Percentiles rank a stretch among this genome's conserved stretches.
Evolutionary conservation across 1,140 invertebrate genomes (phyloP).

Genomic region (Heliconius hewitsoni): DNA sequence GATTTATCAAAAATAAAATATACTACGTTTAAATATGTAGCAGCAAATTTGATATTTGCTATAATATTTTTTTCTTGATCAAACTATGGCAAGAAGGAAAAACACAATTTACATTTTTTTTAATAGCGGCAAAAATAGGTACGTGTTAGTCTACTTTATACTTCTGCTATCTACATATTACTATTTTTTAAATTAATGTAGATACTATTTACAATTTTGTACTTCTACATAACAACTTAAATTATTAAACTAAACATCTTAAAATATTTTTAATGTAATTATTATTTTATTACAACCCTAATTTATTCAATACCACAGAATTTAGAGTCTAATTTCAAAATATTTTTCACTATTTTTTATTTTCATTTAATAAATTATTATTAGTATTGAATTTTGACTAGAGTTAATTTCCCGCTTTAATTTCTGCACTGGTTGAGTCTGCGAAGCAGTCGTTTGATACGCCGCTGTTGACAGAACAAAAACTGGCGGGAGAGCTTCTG

Average conservation of each 20-base stretch:
- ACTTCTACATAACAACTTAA: neutral
- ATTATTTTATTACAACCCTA: neutral
- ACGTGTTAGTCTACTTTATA: neutral
- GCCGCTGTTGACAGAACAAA: constrained; percentile 70
- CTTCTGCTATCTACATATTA: constrained; percentile 1
- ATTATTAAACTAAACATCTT: neutral
- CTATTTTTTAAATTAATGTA: neutral
- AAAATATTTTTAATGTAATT: neutral
- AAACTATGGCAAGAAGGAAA: neutral
- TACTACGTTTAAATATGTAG: too few species aligned
- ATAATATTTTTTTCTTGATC: neutral
- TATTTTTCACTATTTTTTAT: constrained; percentile 15
- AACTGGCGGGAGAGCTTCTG: constrained; percentile 72
- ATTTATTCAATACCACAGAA: constrained; percentile 10
- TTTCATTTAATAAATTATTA: constrained; percentile 18
- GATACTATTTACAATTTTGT: neutral
- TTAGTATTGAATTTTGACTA: constrained; percentile 29
- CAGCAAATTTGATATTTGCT: too few species aligned
- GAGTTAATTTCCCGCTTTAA: constrained; percentile 65
- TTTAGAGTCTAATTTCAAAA: constrained; percentile 16
- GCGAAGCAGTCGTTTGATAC: constrained; percentile 67
- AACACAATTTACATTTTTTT: neutral
- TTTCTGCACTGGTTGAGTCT: constrained; percentile 66
- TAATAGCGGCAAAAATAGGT: neutral
- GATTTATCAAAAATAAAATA: too few species aligned